Conservation (phyloP, 1,140 invertebrate genomes). For the Meteorus sp. region DNA sequence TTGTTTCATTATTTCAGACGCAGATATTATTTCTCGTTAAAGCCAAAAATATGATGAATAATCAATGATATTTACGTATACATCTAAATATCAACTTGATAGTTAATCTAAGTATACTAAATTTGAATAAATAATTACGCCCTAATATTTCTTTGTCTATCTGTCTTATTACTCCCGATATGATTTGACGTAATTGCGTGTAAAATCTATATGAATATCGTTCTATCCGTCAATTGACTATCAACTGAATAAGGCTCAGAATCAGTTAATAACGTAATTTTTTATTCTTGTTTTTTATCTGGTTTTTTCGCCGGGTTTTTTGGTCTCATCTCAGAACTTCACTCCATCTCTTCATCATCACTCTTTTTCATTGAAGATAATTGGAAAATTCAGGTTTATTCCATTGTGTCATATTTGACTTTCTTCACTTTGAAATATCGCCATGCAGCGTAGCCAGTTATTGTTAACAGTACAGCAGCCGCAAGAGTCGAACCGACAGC, state of each 20-base stretch:
- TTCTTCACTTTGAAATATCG: conserved; percentile 88
- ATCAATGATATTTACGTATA: not conserved
- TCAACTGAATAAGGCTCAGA: too few relatives aligned
- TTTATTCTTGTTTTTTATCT: too few relatives aligned
- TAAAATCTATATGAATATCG: too few relatives aligned
- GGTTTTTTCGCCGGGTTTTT: too few relatives aligned
- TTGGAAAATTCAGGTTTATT: conserved; percentile 61
- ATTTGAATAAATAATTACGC: not conserved
- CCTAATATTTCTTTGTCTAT: not conserved
- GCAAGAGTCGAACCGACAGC: conserved; percentile 86
- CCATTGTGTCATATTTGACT: conserved; percentile 91
- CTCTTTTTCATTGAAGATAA: too few relatives aligned
- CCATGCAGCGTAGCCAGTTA: conserved; percentile 84
- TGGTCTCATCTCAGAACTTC: too few relatives aligned
- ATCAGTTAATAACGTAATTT: too few relatives aligned
- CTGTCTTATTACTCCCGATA: not conserved
- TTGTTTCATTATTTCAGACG: conserved; percentile 1
- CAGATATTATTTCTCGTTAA: not conserved
- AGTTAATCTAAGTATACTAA: too few relatives aligned
- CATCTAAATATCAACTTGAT: too few relatives aligned
- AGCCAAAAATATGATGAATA: not conserved
- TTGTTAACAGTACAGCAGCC: conserved; percentile 74
- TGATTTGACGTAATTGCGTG: too few relatives aligned
- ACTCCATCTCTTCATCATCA: too few relatives aligned
- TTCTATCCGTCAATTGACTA: too few relatives aligned